Evolutionary conservation across 2,113 vertebrate species (phyloP).

Genomic region (Peromyscus polionotus): DNA sequence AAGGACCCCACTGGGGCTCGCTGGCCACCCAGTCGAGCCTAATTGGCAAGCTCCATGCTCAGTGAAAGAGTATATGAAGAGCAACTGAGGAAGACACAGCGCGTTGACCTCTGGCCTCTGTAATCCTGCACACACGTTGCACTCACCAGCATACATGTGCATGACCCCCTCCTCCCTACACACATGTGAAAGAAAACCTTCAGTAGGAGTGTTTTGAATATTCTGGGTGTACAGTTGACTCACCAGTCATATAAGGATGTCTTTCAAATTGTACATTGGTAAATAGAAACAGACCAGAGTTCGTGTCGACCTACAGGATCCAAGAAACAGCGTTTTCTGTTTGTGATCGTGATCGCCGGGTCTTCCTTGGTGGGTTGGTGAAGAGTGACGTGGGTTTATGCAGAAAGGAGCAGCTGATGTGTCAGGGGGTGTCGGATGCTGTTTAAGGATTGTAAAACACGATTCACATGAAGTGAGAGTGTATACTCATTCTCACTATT

Average conservation of each 20-base stretch:
- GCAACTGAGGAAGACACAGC: background rate
- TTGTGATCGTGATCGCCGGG: background rate
- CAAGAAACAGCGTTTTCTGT: background rate
- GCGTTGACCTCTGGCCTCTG: background rate
- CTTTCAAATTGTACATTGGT: background rate
- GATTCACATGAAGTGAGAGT: background rate
- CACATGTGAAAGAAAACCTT: background rate
- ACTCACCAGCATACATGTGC: background rate
- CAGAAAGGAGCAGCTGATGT: background rate
- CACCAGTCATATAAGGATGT: background rate
- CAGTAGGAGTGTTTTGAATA: background rate
- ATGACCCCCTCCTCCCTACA: too few relatives aligned
- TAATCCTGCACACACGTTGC: too few relatives aligned
- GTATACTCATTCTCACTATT: background rate
- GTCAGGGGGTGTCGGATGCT: background rate
- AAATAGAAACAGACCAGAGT: background rate
- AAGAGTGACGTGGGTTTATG: accelerated
- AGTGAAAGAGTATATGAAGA: background rate
- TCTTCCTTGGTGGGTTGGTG: background rate
- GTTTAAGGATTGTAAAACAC: background rate
- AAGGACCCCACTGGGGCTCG: too few relatives aligned
- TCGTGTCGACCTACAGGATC: background rate
- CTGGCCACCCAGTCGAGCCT: background rate
- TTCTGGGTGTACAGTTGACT: background rate
- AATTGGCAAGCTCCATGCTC: background rate